Base-by-base conservation (phyloP, 2,888 invertebrate species). In the Ashinkailepas kermadecensis region DNA sequence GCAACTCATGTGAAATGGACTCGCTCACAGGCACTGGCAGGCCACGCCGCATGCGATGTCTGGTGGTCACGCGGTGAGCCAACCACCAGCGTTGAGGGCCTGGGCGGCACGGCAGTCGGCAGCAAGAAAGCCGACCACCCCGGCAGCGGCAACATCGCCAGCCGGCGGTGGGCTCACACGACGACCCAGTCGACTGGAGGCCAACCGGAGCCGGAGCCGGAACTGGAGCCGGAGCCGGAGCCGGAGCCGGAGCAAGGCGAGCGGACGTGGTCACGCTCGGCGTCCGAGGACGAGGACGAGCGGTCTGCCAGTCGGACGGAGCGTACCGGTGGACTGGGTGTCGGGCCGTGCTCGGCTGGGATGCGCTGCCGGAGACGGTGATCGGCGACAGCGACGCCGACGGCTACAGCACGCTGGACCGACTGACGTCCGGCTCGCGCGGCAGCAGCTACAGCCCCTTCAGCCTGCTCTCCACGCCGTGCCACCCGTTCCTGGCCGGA, bases 391-490 rank as follows among this genome's bases (percentile, higher is more conserved):
- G 21, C 2, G 56, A 74, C 39, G 70, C 25, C 25, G 70, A 70
- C 74, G 74, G 54, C 21, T 74, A 56, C 54, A 74, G 74, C 54
- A 74, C 74, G 21, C 54, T 74, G 18, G 74, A 74, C 54, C 74
- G 56, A 7, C 9, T 74, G 74, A 74, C 74, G 56, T 10, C 74
- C 18, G 74, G 74, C 8, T 70, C 70, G 10, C 74, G 74, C 54
- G 74, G 56, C 21, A 56, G 74, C 7, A 74, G 74, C 21, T 74
- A 74, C 74, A 74, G 74, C 21, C 74, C 74, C 21, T 74, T 74
- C 74, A 74, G 74, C 74, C 54, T 74, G 18, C 74, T 74, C 15
- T 74, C 74, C 21, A 74, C 74, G 56, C 74, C 74, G 56, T 56
- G 74, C 21, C 74, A 74, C 74, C 56, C 74, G 21, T 74, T 74